A percentile compares a stretch with the other conserved stretches of the same genome.
These are phyloP conservation scores for Amphipyra berbera DNA, from an alignment of 2,888 invertebrate species.

Conservation along the genomic window DNA sequence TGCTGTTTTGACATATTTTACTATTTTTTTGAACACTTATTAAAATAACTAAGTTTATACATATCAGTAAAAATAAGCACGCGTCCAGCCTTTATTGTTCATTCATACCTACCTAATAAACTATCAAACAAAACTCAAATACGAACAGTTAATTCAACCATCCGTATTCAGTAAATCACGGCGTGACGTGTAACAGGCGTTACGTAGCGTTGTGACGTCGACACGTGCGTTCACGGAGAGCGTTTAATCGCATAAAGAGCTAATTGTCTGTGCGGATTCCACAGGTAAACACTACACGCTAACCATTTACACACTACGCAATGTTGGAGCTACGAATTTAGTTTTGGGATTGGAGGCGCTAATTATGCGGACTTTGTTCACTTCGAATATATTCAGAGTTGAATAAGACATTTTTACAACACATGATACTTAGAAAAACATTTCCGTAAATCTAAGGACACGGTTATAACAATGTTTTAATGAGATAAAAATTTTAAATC, in stretches of 20 bases:
- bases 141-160: conserved; percentile 46
- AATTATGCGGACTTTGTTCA: not conserved
- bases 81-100: too few relatives aligned
- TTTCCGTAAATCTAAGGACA: too few relatives aligned
- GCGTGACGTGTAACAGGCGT: conserved; percentile 57
- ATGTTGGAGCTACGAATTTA: conserved; percentile 55
- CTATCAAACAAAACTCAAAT: conserved; percentile 42
- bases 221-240: conserved; percentile 77
- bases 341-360: conserved; percentile 12
- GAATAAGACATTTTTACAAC: too few relatives aligned
- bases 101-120: conserved; percentile 21
- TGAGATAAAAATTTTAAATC: too few relatives aligned
- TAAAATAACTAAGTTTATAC: too few relatives aligned
- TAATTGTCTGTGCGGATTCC: conserved; percentile 89
- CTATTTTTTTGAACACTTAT: too few relatives aligned
- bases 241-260: conserved; percentile 87
- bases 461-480: too few relatives aligned
- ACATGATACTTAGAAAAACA: too few relatives aligned
- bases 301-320: conserved; percentile 75
- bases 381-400: too few relatives aligned
- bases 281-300: conserved; percentile 85
- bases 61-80: too few relatives aligned
- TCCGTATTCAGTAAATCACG: conserved; percentile 54
- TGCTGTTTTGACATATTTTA: too few relatives aligned
- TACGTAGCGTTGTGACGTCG: conserved; percentile 65